Evolutionary conservation across 2,888 invertebrate species (phyloP), one percentile per base, ranked within the genome.

Genomic region (Drosophila eohydei): DNA sequence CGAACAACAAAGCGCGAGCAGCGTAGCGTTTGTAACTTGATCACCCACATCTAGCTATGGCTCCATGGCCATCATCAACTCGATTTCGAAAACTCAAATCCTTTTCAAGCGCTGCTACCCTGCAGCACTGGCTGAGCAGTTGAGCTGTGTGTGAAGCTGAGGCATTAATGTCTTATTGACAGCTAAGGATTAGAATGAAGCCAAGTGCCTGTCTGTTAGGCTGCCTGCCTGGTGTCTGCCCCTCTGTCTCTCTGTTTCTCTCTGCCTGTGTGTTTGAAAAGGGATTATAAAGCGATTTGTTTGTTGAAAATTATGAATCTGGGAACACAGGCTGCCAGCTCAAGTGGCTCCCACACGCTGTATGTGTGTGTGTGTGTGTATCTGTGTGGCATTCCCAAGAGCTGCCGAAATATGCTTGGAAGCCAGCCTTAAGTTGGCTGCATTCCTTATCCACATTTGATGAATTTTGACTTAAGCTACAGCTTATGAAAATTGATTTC

Each of bases 231-330:
- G 40, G 8, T 46, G 41, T 11, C 34, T 40, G 26, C 30, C 32
- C 12, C 7, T 34, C 56, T 14, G 41, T 16, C 32, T 28, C 61
- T 7, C 28, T 12, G 8, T 32, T 9, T 2, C 65, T 60, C 26
- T 41, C 26, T 61, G 32, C 60, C 34, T 63, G 71, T 75, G 70
- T 79, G 81, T 88, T 84, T 83, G 85, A 81, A 88, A 88, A 81
- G 84, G 84, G 84, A 88, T 84, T 84, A 84, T 84, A 84, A 88
- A 88, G 88, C 84, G 84, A 84, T 88, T 84, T 84, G 84, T 88
- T 84, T 88, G 84, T 85, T 73, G 79, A 85, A 81, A 84, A 84
- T 84, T 84, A 84, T 84, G 84, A 84, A 84, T 85, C 84, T 88
- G 84, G 73, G 85, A 83, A 62, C 72, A 41, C 58, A 63, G 60